These are phyloP conservation scores for Enhydra lutris DNA, from an alignment of 2,113 vertebrate genomes.

Conservation along the genomic window DNA sequence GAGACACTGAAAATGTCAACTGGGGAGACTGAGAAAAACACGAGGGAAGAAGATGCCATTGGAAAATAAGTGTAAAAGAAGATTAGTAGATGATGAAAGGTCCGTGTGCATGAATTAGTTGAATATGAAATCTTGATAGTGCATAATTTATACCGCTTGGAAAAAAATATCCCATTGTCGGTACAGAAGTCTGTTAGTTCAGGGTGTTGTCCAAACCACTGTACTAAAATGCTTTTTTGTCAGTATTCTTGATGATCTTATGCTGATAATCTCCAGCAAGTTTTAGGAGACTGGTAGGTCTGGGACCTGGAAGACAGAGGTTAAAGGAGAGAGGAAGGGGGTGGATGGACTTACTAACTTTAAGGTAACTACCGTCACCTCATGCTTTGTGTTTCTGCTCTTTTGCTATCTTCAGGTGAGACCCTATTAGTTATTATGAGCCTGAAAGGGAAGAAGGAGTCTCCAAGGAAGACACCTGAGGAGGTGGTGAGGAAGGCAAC, in stretches of 20 bases:
- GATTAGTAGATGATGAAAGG: background rate
- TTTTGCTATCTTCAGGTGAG: conserved; percentile 12
- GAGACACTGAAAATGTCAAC: conserved; percentile 7
- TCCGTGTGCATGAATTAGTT: background rate
- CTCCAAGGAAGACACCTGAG: background rate
- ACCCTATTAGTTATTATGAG: background rate
- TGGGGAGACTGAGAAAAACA: background rate
- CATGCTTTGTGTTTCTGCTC: background rate
- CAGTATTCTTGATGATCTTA: background rate
- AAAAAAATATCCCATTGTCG: background rate
- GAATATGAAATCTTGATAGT: background rate
- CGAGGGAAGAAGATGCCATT: background rate
- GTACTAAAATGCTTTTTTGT: background rate
- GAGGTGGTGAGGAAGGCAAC: background rate
- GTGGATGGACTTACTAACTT: background rate
- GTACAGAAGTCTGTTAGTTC: background rate
- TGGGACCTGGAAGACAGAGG: background rate
- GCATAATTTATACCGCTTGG: background rate
- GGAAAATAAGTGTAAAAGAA: background rate
- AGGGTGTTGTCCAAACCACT: background rate
- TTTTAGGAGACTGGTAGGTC: background rate
- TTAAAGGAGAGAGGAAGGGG: background rate
- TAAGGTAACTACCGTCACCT: background rate
- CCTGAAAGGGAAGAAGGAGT: background rate
- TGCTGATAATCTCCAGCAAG: background rate